Conservation (phyloP, 30 jellyfish, hydroid and myxozoan genomes). For the Turritopsis dohrnii region DNA sequence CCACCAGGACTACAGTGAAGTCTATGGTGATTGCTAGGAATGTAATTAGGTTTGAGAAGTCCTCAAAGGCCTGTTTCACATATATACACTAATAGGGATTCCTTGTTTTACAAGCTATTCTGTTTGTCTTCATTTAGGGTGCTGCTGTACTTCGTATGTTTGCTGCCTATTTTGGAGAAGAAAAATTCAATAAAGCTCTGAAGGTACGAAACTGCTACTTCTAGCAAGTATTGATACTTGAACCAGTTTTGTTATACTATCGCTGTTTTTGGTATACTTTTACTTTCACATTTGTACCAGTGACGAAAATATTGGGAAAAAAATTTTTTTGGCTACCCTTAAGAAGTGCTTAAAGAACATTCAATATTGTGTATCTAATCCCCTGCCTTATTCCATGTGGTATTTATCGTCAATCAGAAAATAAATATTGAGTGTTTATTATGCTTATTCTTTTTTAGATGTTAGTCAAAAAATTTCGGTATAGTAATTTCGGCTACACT, state of each 20-base stretch:
- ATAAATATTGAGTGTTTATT: background rate
- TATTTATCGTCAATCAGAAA: background rate
- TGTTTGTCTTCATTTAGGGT: background rate
- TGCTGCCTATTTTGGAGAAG: background rate
- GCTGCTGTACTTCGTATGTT: constrained; percentile 1
- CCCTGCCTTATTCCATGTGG: background rate
- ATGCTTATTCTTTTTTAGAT: background rate
- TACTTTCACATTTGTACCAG: too few species aligned
- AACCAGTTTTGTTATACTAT: too few species aligned
- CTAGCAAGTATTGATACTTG: background rate
- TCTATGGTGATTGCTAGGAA: too few species aligned
- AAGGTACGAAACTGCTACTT: background rate
- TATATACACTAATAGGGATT: too few species aligned
- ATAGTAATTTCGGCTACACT: background rate
- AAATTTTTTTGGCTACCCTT: too few species aligned
- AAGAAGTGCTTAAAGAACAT: too few species aligned
- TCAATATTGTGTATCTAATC: too few species aligned
- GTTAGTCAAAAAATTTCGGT: background rate
- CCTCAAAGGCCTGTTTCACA: too few species aligned
- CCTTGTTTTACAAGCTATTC: too few species aligned
- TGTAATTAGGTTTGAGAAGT: too few species aligned
- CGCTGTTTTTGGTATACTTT: too few species aligned
- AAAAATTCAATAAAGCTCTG: background rate
- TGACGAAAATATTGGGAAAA: too few species aligned
- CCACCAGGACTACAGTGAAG: background rate